A percentile compares a stretch with the other conserved stretches of the same genome.
Evolutionary conservation across 2,888 invertebrate genomes (phyloP).

Genomic region (Tenthredo amoena): DNA sequence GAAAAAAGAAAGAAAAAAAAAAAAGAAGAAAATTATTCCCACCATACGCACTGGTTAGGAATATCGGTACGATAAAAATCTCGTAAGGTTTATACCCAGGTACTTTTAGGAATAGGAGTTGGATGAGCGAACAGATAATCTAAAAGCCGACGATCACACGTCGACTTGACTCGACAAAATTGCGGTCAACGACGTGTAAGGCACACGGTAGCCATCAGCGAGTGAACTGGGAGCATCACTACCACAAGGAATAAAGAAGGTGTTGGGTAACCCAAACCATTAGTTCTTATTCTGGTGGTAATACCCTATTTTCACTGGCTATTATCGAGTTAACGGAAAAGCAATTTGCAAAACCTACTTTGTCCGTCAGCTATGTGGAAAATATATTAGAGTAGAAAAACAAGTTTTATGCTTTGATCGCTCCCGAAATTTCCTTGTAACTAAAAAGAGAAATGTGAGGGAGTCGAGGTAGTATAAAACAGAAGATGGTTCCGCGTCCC

Average conservation of each 20-base stretch:
- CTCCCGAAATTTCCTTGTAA: background rate
- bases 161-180: constrained; percentile 43
- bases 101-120: background rate
- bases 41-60: background rate
- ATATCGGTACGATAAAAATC: background rate
- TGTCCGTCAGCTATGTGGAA: background rate
- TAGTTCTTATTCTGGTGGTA: constrained; percentile 48
- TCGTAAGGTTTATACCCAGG: background rate
- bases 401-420: constrained; percentile 17
- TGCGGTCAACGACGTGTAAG: constrained; percentile 39
- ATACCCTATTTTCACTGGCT: constrained; percentile 43
- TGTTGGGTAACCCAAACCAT: constrained; percentile 27
- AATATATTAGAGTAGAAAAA: constrained; percentile 11
- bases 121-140: constrained; percentile 24
- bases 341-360: constrained; percentile 41
- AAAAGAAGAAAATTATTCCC: background rate
- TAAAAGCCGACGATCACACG: constrained; percentile 11
- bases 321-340: constrained; percentile 49
- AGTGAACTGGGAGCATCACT: background rate
- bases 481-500: background rate
- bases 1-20: background rate
- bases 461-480: background rate
- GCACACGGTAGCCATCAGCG: constrained; percentile 1
- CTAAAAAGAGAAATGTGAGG: background rate
- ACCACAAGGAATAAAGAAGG: constrained; percentile 8